These are phyloP conservation scores for Lasioglossum figueresi DNA, from an alignment of 2,888 invertebrate species.

Conservation along the genomic window DNA sequence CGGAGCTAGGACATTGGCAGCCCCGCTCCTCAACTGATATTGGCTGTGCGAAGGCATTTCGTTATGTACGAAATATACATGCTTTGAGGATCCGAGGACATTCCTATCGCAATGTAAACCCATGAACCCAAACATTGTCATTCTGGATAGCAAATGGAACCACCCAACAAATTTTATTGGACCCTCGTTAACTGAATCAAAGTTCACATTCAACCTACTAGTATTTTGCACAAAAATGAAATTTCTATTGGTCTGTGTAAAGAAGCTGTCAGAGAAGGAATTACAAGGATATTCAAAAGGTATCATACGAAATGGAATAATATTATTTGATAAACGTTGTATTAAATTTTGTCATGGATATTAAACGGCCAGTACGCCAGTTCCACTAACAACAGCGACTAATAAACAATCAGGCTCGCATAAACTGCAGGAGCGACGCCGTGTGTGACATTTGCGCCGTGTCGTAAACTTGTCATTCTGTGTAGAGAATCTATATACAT, in stretches of 20 bases:
- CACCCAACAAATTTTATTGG: not conserved
- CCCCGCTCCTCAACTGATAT: not conserved
- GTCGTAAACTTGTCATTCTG: not conserved
- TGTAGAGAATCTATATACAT: not conserved
- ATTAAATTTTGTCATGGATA: not conserved
- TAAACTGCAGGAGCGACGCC: not conserved
- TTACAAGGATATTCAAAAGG: not conserved
- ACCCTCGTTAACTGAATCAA: not conserved
- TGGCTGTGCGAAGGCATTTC: no score
- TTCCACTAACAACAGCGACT: not conserved
- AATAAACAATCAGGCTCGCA: conserved; percentile 4
- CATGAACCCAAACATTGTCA: not conserved
- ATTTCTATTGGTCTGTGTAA: no score
- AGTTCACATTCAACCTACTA: no score
- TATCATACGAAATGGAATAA: not conserved
- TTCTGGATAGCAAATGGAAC: not conserved
- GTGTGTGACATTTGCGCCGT: not conserved
- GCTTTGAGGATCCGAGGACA: not conserved
- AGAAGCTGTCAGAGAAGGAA: not conserved
- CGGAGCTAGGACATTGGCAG: not conserved
- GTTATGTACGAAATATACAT: not conserved
- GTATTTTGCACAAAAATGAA: no score
- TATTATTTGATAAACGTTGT: not conserved
- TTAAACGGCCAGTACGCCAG: not conserved
- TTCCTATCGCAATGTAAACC: not conserved